Conservation (phyloP, 2,888 invertebrate species). For the Poecilobothrus nobilitatus region DNA sequence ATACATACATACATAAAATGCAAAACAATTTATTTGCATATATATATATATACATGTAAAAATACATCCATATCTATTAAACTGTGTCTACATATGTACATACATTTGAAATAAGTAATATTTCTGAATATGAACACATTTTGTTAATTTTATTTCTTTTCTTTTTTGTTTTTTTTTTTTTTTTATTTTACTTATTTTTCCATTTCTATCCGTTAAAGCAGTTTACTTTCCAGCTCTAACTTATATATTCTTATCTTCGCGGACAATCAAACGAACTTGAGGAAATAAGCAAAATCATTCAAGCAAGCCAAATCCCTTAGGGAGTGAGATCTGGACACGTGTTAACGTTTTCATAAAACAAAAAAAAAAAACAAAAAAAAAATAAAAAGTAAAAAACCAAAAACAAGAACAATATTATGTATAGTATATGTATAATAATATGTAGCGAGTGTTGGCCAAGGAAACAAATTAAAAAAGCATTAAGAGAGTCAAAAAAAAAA, state of each 20-base stretch:
- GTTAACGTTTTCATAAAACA: constrained; percentile 2
- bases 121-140: background rate
- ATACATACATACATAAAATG: background rate
- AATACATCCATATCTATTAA: background rate
- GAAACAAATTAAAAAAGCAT: constrained; percentile 6
- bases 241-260: background rate
- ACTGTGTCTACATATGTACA: background rate
- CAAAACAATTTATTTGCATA: background rate
- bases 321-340: constrained; percentile 5
- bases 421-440: background rate
- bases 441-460: background rate
- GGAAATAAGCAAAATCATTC: constrained; percentile 8
- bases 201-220: too few species aligned
- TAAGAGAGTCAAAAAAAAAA: background rate
- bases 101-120: background rate
- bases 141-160: too few species aligned
- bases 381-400: too few species aligned
- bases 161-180: too few species aligned
- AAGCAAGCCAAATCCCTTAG: constrained; percentile 3
- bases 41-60: background rate
- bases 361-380: background rate
- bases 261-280: constrained; percentile 7
- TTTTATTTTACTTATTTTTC: too few species aligned
- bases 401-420: too few species aligned
- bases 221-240: background rate